These are phyloP conservation scores for Chaetodon trifasciatus DNA, from an alignment of 2,797 vertebrate species.

Conservation along the genomic window DNA sequence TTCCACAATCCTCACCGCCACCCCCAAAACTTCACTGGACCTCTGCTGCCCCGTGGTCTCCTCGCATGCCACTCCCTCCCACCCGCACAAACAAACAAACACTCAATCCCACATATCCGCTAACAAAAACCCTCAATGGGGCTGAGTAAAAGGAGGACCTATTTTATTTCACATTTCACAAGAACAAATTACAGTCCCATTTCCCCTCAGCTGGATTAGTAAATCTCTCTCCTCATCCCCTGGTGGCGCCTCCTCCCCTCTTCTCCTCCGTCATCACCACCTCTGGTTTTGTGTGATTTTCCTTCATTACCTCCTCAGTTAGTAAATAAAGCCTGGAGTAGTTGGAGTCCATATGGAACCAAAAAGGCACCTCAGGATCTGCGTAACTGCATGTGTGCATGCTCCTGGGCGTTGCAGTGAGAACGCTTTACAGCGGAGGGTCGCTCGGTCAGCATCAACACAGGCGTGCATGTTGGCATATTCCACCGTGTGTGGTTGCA, in stretches of 20 bases:
- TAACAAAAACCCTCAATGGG: conserved; percentile 41
- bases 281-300: conserved; percentile 65
- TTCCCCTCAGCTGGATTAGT: conserved; percentile 41
- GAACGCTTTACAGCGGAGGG: conserved; percentile 23
- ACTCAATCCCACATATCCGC: conserved; percentile 59
- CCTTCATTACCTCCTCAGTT: conserved; percentile 60
- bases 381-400: background rate
- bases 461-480: conserved; percentile 35
- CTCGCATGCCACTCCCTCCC: conserved; percentile 53
- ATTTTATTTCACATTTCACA: conserved; percentile 56
- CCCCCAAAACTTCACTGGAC: conserved; percentile 39
- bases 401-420: background rate
- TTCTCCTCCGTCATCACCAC: conserved; percentile 61
- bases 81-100: conserved; percentile 66
- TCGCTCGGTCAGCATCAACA: conserved; percentile 49
- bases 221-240: conserved; percentile 48
- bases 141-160: conserved; percentile 20
- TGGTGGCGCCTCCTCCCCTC: conserved; percentile 24
- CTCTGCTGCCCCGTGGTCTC: conserved; percentile 49
- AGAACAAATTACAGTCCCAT: conserved; percentile 35
- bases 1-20: conserved; percentile 11
- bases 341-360: conserved; percentile 36
- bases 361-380: conserved; percentile 27
- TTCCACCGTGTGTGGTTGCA: conserved; percentile 33
- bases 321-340: conserved; percentile 60